A percentile compares a stretch with the other conserved stretches of the same genome.
Conservation (phyloP, 2,113 vertebrate species). For the Coracopsis vasa region DNA sequence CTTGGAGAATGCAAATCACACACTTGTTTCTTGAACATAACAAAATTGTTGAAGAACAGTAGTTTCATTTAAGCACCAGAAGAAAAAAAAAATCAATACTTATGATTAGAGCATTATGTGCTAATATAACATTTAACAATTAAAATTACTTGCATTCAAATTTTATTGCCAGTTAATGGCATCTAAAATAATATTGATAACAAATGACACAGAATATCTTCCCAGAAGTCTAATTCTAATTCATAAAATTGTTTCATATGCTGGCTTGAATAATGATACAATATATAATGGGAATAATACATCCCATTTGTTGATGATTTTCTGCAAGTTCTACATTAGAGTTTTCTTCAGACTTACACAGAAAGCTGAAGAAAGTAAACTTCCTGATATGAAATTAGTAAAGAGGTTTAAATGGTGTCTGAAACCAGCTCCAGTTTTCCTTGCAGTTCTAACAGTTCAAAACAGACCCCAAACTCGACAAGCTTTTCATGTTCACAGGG, state of each 20-base stretch:
- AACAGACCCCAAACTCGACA: accelerated
- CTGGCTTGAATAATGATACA: neutral
- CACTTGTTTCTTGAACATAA: neutral
- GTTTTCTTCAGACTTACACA: neutral
- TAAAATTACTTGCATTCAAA: constrained; percentile 50
- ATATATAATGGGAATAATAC: neutral
- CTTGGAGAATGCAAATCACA: neutral
- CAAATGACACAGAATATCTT: constrained; percentile 12
- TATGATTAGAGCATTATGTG: neutral
- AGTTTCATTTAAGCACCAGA: neutral
- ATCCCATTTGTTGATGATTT: constrained; percentile 11
- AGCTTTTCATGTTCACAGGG: neutral
- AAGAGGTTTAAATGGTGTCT: neutral
- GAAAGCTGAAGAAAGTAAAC: neutral
- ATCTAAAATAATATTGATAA: constrained; percentile 46
- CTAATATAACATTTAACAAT: constrained; percentile 2
- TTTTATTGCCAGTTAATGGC: constrained; percentile 41
- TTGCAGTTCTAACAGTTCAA: neutral
- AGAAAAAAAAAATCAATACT: neutral
- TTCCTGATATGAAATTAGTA: neutral
- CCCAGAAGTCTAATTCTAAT: constrained; percentile 55
- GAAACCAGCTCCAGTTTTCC: neutral
- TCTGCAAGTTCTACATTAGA: neutral
- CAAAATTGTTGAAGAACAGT: neutral
- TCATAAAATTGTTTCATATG: constrained; percentile 3